A percentile compares a stretch with the other conserved stretches of the same genome.
phyloP scores from a whole-genome alignment of 2,113 vertebrate genomes.

The Marmota flaviventris region DNA sequence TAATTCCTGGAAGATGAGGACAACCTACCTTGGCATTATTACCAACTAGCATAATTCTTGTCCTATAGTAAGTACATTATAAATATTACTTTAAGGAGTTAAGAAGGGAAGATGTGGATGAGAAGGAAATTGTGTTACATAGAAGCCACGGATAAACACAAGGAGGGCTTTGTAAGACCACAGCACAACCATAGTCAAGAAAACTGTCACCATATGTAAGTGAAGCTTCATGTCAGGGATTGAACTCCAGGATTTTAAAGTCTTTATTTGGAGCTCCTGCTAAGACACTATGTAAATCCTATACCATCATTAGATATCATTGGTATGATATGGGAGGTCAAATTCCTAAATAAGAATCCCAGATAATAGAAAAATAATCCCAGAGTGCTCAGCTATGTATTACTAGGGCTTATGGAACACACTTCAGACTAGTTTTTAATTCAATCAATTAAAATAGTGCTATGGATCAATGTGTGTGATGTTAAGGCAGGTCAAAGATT shows the following conservation, averaged over 20 bases:
- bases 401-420: not conserved
- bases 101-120: not conserved
- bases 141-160: not conserved
- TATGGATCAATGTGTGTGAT: not conserved
- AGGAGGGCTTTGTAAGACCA: not conserved
- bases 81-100: not conserved
- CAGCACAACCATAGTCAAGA: not conserved
- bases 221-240: not conserved
- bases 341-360: not conserved
- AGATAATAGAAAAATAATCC: not conserved
- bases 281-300: not conserved
- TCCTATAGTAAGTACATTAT: not conserved
- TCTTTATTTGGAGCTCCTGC: not conserved
- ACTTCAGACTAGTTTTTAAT: not conserved
- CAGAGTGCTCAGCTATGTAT: not conserved
- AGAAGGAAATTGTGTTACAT: not conserved
- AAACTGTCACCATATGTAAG: not conserved
- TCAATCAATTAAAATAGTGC: not conserved
- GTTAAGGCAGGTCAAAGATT: constrained; percentile 28
- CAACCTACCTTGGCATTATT: not conserved
- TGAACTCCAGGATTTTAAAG: not conserved
- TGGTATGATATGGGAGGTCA: not conserved
- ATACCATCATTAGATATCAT: not conserved
- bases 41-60: not conserved
- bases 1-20: not conserved